Base-by-base conservation (phyloP, 2,888 invertebrate species). In the Drosophila rellima region DNA sequence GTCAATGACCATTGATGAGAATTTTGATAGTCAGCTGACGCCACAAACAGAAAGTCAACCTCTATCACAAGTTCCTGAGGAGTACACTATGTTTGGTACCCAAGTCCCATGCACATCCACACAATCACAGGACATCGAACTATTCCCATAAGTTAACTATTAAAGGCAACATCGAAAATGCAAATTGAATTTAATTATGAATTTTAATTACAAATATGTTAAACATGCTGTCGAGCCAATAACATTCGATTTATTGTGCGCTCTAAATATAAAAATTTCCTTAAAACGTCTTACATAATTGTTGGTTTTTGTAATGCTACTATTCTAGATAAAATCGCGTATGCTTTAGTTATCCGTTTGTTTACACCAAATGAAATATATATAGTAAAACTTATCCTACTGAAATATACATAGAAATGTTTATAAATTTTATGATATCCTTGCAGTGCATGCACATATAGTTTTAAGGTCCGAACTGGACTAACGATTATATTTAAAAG, bases 91-190 rank as follows among this genome's bases (percentile, higher is more conserved):
- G 0, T 82, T 82, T 20, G 55, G 55, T 17, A 65, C 85, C 2
- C 88, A 82, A 48, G 61, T 82, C 11, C 64, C 62, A 3, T 54
- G 39, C 5, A 60, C 82, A 5, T 82, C 82, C 18, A 87, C 82
- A 0, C 84, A 82, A 37, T 52, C 71, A 0, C 57, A 52, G 13
- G 4, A 11, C 3, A 37, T 33, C 5, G 56, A 74, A 7, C 29
- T 40, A 0, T 73, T 73, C 8, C 77, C 13, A 5, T 74, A 33
- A 20, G 4, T 31, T 10, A 4, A 17, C 15, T 10, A 1, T 8
- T 39, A 10, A n/a, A n/a, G n/a, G n/a, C n/a, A 42, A 51, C 23
- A 18, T 29, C 13, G 18, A 67, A 51, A 60, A 59, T 50, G 48
- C 23, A 11, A 37, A 37, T 15, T n/a, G n/a, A 70, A 55, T 57